These are phyloP conservation scores for Whitmania pigra DNA, from an alignment of 1,140 invertebrate genomes.

Conservation along the genomic window DNA sequence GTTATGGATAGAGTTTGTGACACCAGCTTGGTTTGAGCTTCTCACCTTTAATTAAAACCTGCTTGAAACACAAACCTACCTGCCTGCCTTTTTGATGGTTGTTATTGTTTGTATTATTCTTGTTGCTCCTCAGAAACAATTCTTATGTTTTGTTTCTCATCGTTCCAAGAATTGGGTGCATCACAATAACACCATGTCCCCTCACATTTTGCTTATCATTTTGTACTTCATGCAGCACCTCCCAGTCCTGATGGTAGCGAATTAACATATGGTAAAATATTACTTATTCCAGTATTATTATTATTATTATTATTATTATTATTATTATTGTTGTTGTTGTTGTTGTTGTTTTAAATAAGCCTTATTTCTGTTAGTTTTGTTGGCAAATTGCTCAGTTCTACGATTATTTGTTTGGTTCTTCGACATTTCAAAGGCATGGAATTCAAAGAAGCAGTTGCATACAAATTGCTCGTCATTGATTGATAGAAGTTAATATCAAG, in stretches of 20 bases:
- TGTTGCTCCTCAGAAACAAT: background rate
- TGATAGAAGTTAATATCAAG: no score
- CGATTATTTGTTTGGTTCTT: background rate
- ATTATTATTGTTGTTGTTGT: background rate
- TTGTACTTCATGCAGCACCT: conserved; percentile 29
- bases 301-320: background rate
- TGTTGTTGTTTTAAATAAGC: background rate
- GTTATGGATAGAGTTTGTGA: no score
- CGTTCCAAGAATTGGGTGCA: background rate
- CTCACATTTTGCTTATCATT: background rate
- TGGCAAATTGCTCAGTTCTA: background rate
- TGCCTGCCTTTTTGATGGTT: background rate
- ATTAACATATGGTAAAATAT: conserved; percentile 48
- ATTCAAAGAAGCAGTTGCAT: no score
- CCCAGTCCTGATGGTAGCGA: conserved; percentile 48
- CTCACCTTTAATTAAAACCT: no score
- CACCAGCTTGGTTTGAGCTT: no score
- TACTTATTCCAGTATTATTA: background rate
- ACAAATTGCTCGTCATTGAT: no score
- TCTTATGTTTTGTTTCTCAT: background rate
- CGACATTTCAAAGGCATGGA: no score
- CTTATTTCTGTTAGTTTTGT: background rate
- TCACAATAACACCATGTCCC: background rate
- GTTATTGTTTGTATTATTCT: background rate
- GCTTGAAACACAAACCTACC: background rate